Evolutionary conservation across 2,888 invertebrate species (phyloP), one percentile per base, ranked within the genome.

Genomic region (Ditylenchus weischeri): DNA sequence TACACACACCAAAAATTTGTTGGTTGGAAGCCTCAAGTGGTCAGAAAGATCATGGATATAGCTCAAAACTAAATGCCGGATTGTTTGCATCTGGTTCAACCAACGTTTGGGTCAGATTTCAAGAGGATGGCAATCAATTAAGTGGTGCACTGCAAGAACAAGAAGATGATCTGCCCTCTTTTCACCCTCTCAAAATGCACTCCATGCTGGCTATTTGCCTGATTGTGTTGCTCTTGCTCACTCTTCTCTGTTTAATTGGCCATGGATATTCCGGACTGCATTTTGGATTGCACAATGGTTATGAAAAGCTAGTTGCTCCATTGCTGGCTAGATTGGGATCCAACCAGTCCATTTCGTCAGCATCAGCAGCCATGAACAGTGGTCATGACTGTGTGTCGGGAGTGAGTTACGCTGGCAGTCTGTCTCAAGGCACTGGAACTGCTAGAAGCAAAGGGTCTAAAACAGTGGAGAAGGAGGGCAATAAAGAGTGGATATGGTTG

Each of bases 401-500:
- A 8, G 59, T 43, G 13, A 59, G 36, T 35, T 29, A 23, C 7
- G 57, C 57, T 10, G 57, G 57, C 57, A 29, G 29, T 29, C 10
- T 23, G 10, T 29, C 23, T 54, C 57, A 29, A 10, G 35, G 13
- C 10, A 59, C 3, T 35, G 36, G 59, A 29, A 36, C 59, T 35
- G 2, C 23, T 43, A 59, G 59, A 8, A 59, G 36, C 11, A 35
- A 38, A 19, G 43, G 2, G 23, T n/a, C n/a, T 10, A 62, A 47
- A 23, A 23, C 23, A 43, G 29, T 1, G 8, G 74, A 76, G n/a
- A 75, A 51, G 19, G 72, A 73, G 43, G 75, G 74, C 15, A 29
- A 11, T 0, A 78, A 79, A 61, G 80, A 80, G 69, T 80, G 78
- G 78, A 76, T 80, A 6, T 80, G 80, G 80, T 35, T 75, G 18